Conservation (phyloP, 2,113 vertebrate genomes). For the Oostethus manadensis region DNA sequence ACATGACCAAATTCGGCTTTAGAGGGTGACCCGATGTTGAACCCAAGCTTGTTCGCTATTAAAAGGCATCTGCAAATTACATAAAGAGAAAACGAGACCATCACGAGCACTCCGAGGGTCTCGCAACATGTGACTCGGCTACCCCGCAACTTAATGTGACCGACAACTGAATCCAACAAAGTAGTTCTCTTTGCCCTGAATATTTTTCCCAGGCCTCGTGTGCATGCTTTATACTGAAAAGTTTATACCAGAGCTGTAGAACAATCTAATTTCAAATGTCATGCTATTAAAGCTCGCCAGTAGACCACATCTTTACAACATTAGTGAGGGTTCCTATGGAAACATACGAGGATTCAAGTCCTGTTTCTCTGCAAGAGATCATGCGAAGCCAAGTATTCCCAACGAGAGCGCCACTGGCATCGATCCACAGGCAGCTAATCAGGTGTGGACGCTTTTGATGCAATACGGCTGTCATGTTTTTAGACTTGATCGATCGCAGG, state of each 20-base stretch:
- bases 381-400: slow-evolving; percentile 3
- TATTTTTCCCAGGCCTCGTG: not conserved
- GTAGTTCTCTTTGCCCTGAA: not conserved
- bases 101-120: not conserved
- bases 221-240: not conserved
- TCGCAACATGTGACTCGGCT: not conserved
- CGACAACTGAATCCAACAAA: not conserved
- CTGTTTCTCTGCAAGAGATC: slow-evolving; percentile 3
- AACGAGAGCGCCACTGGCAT: not conserved
- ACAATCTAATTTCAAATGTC: not conserved
- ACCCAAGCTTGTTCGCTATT: not conserved
- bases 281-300: not conserved
- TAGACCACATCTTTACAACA: slow-evolving; percentile 7
- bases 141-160: not conserved
- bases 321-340: slow-evolving; percentile 8
- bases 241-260: not conserved
- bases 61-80: not conserved
- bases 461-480: not conserved
- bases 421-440: slow-evolving; percentile 3
- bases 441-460: slow-evolving; percentile 1
- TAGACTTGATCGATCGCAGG: slow-evolving; percentile 1
- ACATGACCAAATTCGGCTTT: too few relatives aligned
- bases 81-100: slow-evolving; percentile 3
- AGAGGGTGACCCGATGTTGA: not conserved
- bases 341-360: slow-evolving; percentile 12